phyloP scores from a whole-genome alignment of 2,797 vertebrate genomes.

The Urophycis tenuis region DNA sequence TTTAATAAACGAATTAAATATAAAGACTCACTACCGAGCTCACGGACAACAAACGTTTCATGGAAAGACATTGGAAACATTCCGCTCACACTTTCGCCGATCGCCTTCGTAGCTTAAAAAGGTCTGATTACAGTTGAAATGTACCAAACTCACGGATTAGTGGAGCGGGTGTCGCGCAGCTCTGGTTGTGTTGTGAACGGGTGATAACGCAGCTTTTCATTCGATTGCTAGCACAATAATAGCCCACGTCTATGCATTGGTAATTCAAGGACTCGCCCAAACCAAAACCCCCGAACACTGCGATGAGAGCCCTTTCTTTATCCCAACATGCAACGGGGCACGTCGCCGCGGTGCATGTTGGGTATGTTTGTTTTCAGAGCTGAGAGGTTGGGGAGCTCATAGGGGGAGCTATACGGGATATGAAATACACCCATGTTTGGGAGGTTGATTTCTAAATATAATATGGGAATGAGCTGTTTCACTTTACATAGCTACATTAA shows the following conservation, averaged over 20 bases:
- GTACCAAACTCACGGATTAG: background rate
- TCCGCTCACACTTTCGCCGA: background rate
- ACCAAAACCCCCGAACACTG: slow-evolving; percentile 7
- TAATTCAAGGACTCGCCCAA: slow-evolving; percentile 27
- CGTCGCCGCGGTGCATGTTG: slow-evolving; percentile 13
- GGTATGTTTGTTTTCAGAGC: slow-evolving; percentile 5
- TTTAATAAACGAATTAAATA: background rate
- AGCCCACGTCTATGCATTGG: slow-evolving; percentile 31
- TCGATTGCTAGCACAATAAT: background rate
- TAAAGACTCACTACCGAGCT: background rate
- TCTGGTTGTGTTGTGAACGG: background rate
- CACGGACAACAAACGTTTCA: background rate
- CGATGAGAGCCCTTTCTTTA: slow-evolving; percentile 58
- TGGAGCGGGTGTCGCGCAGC: background rate
- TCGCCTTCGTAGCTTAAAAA: background rate
- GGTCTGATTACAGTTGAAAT: background rate
- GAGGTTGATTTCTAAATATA: background rate
- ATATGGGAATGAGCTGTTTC: background rate
- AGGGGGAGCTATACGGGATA: too few relatives aligned
- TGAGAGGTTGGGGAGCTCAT: too few relatives aligned
- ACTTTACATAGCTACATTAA: background rate
- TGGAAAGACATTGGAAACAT: background rate
- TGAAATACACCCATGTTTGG: background rate
- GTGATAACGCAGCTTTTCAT: background rate
- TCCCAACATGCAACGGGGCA: slow-evolving; percentile 66